Conservation (phyloP, 2,888 invertebrate species). For the Gastracanthus pulcherrimus region DNA sequence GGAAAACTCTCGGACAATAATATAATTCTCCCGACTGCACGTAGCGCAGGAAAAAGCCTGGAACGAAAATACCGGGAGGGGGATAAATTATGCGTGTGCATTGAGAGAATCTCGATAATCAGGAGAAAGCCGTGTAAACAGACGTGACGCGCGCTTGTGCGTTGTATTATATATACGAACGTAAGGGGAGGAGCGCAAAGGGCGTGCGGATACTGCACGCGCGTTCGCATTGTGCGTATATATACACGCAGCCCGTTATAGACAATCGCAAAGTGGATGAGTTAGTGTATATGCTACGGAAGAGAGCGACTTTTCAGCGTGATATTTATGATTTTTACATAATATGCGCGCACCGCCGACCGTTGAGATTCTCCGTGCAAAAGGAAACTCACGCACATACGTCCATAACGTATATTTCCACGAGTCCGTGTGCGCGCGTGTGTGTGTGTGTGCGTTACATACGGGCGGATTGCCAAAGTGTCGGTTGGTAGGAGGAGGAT, state of each 20-base stretch:
- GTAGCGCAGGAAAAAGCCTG: background rate
- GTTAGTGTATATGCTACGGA: background rate
- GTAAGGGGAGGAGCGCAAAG: no score
- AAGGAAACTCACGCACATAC: no score
- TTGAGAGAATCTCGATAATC: constrained; percentile 24
- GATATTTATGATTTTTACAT: constrained; percentile 29
- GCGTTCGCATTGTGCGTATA: no score
- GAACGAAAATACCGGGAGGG: background rate
- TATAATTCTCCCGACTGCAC: background rate
- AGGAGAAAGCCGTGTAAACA: constrained; percentile 34
- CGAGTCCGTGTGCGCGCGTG: background rate
- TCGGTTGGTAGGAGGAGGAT: no score
- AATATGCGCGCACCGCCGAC: background rate
- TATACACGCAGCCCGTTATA: no score
- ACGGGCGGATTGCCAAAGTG: background rate
- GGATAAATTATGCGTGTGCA: background rate
- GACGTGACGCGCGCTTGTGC: background rate
- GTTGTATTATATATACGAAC: no score
- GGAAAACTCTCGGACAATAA: background rate
- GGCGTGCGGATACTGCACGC: no score
- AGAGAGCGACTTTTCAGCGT: background rate
- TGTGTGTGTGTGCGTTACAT: background rate
- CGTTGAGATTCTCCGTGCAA: background rate
- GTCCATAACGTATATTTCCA: background rate
- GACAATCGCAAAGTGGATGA: constrained; percentile 42